These are phyloP conservation scores for Yponomeuta plumbellus DNA, from an alignment of 2,888 invertebrate genomes.

Conservation along the genomic window DNA sequence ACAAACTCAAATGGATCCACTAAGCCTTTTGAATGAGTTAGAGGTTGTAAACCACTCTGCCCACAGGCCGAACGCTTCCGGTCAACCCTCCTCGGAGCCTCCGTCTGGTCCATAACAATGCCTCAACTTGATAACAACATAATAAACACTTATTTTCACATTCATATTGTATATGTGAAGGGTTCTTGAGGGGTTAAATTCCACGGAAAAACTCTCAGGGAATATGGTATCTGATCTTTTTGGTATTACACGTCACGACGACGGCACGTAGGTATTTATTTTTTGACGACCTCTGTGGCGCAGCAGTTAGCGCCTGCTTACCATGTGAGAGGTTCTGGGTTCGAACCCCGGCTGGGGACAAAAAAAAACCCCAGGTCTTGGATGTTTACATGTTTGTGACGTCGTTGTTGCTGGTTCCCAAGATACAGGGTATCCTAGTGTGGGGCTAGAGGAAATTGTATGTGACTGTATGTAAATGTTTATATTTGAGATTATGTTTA, in stretches of 20 bases:
- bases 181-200: neutral
- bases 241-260: neutral
- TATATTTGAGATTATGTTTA: too few species aligned
- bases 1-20: neutral
- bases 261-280: too few species aligned
- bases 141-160: neutral
- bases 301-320: too few species aligned
- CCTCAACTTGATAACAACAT: neutral
- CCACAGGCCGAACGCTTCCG: neutral
- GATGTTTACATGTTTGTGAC: too few species aligned
- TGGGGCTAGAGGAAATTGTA: too few species aligned
- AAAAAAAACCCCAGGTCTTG: too few species aligned
- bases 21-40: neutral
- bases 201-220: neutral
- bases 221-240: neutral
- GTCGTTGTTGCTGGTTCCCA: too few species aligned
- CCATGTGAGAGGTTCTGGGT: too few species aligned
- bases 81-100: neutral
- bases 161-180: neutral
- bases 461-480: too few species aligned
- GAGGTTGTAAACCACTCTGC: neutral
- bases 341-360: too few species aligned
- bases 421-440: too few species aligned
- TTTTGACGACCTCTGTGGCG: too few species aligned
- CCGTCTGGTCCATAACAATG: neutral